Evolutionary conservation across 2,113 vertebrate genomes (phyloP).

Genomic region (Bubo blakistoni): DNA sequence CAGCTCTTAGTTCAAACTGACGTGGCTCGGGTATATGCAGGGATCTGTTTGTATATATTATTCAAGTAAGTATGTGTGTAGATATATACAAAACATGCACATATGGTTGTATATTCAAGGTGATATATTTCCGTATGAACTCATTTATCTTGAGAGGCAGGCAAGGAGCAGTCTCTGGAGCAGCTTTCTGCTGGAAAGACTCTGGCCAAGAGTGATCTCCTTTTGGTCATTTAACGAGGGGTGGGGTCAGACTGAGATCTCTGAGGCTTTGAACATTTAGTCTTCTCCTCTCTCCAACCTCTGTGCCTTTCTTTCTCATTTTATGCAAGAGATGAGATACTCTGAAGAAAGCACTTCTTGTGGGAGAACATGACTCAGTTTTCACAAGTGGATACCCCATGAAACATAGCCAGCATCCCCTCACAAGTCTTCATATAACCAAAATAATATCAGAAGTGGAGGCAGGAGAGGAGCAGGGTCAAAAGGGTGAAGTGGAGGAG

Average conservation of each 20-base stretch:
- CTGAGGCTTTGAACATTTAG: neutral
- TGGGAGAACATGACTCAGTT: conserved; percentile 7
- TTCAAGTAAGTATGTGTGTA: neutral
- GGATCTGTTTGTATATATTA: neutral
- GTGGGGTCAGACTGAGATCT: neutral
- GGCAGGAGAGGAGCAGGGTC: neutral
- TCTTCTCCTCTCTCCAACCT: neutral
- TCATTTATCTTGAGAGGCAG: neutral
- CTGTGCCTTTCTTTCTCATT: neutral
- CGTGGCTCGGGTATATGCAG: neutral
- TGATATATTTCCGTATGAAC: neutral
- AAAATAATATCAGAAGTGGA: conserved; percentile 1
- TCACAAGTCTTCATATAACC: neutral
- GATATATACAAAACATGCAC: neutral
- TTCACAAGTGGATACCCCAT: neutral
- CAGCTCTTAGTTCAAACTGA: neutral
- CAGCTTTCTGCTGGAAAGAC: neutral
- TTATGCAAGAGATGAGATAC: neutral
- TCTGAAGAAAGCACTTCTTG: neutral
- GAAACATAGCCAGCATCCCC: neutral
- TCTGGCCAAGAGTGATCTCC: neutral
- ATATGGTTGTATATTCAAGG: neutral
- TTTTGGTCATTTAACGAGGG: neutral
- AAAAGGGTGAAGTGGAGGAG: neutral
- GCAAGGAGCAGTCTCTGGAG: neutral